phyloP scores from a whole-genome alignment of 2,797 vertebrate genomes.

The Threskiornis aethiopicus region DNA sequence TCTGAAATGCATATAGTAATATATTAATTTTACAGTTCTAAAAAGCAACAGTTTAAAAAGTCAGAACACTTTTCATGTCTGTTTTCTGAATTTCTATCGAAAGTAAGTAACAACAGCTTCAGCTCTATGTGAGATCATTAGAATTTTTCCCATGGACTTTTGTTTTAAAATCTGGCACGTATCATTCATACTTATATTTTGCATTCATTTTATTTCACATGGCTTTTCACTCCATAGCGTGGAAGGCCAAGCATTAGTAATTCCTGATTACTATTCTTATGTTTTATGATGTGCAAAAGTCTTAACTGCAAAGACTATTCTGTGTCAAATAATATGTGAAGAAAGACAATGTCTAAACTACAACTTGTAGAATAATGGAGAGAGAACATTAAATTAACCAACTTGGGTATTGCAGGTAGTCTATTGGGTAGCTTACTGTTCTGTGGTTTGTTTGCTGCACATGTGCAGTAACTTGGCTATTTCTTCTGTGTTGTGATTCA shows the following conservation, averaged over 20 bases:
- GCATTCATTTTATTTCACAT: not conserved
- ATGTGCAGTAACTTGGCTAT: not conserved
- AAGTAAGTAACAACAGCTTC: not conserved
- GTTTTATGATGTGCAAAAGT: not conserved
- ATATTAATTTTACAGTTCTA: not conserved
- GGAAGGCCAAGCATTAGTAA: not conserved
- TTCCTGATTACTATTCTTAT: not conserved
- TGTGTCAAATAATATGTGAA: not conserved
- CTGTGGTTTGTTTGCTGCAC: not conserved
- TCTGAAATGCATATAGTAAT: not conserved
- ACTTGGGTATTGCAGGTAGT: not conserved
- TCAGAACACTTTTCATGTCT: not conserved
- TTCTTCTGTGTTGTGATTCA: not conserved
- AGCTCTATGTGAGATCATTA: not conserved
- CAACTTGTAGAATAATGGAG: not conserved
- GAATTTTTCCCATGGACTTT: not conserved
- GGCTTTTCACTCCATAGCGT: not conserved
- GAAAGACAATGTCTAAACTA: not conserved
- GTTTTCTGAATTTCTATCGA: not conserved
- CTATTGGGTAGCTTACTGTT: not conserved
- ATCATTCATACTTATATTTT: not conserved
- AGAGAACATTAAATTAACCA: not conserved
- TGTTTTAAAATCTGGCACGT: not conserved
- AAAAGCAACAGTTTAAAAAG: not conserved
- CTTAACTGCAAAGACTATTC: not conserved